Evolutionary conservation across 1,140 invertebrate genomes (phyloP), one percentile per base, ranked within the genome.

Genomic region (Andricus grossulariae): DNA sequence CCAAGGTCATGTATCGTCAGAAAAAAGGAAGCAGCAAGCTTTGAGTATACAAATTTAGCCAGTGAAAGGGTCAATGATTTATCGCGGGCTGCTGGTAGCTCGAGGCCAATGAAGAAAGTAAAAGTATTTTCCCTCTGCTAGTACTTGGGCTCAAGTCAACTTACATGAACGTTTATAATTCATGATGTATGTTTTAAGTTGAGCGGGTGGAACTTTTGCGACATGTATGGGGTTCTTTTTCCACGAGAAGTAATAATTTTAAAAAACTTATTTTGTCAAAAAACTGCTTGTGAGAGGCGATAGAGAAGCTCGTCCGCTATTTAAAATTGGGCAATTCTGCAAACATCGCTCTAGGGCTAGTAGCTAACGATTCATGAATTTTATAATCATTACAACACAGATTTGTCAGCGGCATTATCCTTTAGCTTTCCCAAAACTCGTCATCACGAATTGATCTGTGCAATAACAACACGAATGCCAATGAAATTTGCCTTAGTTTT

Each of bases 1-100:
- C n/a, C 60, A 66, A 66, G 60, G 60, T 66, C 10, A 1, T 39
- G 3, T 21, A 25, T 57, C 1, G 5, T 8, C 39, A 32, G 16
- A 66, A 66, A 45, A n/a, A n/a, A n/a, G 60, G 25, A 66, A 66
- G 60, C 39, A 15, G 57, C 12, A 21, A 32, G 21, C 32, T 66
- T 66, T 1, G 39, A 10, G 39, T 11, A 8, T 66, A 66, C 25
- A 66, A 12, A 66, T 66, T 39, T 66, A 4, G 6, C 2, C 25
- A 66, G 32, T 66, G 60, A 66, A 66, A 66, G 60, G 60, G 25
- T 66, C 25, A 66, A 66, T 66, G 60, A 66, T 66, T 39, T 66
- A 66, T 66, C 21, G 55, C 13, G 1, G 7, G 13, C 25, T 16
- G 4, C 13, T 12, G n/a, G 15, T 66, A 8, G 60, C 60, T 66